phyloP scores from a whole-genome alignment of 2,888 invertebrate species.

The Ennomos erosarius region DNA sequence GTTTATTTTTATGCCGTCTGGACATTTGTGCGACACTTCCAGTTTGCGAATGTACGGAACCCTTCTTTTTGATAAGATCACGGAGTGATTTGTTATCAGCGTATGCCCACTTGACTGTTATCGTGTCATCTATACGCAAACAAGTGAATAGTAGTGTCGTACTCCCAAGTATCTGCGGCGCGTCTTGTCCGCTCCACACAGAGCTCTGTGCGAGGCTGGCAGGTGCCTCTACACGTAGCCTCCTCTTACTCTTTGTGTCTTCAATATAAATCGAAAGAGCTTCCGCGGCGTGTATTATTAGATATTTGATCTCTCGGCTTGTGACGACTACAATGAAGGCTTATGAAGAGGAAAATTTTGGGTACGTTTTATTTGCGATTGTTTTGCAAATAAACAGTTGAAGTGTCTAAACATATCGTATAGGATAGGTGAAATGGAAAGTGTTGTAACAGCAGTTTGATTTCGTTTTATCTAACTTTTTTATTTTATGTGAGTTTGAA shows the following conservation, averaged over 20 bases:
- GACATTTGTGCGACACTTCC: background rate
- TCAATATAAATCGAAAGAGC: background rate
- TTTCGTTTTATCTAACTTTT: too few species aligned
- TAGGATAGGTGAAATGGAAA: background rate
- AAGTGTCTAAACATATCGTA: constrained; percentile 5
- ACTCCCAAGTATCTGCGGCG: constrained; percentile 1
- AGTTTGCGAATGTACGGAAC: constrained; percentile 3
- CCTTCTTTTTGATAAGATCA: constrained; percentile 9
- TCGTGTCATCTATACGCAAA: constrained; percentile 18
- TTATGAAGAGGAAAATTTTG: constrained; percentile 34
- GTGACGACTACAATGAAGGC: constrained; percentile 35
- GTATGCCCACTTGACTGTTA: constrained; percentile 39
- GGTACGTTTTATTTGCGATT: constrained; percentile 36
- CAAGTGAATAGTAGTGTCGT: background rate
- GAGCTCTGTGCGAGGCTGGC: background rate
- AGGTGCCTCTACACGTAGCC: background rate
- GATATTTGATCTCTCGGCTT: background rate
- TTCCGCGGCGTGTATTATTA: background rate
- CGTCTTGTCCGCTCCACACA: background rate
- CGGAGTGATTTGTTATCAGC: constrained; percentile 11
- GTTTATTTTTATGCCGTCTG: too few species aligned
- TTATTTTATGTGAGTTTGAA: too few species aligned
- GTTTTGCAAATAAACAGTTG: background rate
- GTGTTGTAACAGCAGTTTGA: too few species aligned
- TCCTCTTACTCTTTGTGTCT: background rate